Evolutionary conservation across 2,113 vertebrate species (phyloP).

Genomic region (Paratilapia polleni): DNA sequence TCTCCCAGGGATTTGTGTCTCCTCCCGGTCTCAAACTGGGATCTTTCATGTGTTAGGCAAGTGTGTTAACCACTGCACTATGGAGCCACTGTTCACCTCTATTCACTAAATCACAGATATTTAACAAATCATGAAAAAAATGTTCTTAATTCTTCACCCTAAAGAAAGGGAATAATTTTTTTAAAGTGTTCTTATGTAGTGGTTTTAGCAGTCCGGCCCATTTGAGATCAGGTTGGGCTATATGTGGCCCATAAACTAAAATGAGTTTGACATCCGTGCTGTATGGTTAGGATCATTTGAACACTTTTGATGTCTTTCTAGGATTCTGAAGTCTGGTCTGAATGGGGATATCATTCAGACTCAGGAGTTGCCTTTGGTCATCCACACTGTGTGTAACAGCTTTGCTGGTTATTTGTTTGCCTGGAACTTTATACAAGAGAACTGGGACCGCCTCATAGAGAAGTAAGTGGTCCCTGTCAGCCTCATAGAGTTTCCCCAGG

Average conservation of each 20-base stretch:
- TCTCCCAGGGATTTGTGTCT: too few species aligned
- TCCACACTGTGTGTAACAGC: constrained; percentile 79
- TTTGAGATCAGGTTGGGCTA: too few species aligned
- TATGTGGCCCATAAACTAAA: too few species aligned
- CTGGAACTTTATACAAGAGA: constrained; percentile 96
- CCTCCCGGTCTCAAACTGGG: too few species aligned
- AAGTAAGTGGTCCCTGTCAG: constrained; percentile 81
- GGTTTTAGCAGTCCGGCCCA: too few species aligned
- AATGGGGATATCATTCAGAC: constrained; percentile 82
- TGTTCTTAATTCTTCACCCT: neutral
- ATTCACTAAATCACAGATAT: neutral
- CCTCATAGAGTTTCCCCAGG: neutral
- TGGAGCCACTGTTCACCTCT: neutral
- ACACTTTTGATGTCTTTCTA: constrained; percentile 51
- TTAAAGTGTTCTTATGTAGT: too few species aligned
- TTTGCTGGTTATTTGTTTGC: constrained; percentile 87
- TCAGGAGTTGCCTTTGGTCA: constrained; percentile 87
- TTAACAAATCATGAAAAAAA: neutral
- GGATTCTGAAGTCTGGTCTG: constrained; percentile 87
- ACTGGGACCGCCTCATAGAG: constrained; percentile 88
- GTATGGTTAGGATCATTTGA: neutral
- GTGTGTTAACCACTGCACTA: too few species aligned
- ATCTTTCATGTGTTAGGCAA: too few species aligned
- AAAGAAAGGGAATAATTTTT: neutral
- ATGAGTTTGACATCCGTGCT: neutral